Conservation (phyloP, 2,113 vertebrate genomes). For the Capra hircus region DNA sequence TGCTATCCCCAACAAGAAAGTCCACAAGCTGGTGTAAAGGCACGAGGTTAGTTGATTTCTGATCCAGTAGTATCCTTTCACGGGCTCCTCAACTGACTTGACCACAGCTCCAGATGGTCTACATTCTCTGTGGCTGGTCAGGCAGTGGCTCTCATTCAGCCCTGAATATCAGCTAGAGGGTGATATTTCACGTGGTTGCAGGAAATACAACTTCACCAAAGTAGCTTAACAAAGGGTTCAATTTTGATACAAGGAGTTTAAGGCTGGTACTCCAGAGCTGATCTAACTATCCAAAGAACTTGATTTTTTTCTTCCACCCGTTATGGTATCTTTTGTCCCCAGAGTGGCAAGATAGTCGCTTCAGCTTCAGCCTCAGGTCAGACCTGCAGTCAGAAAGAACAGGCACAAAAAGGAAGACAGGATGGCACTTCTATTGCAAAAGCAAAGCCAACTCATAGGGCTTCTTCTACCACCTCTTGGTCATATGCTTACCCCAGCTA, state of each 20-base stretch:
- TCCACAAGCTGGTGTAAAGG: background rate
- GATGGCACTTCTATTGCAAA: too few species aligned
- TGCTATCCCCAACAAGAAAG: background rate
- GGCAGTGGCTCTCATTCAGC: background rate
- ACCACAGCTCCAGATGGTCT: background rate
- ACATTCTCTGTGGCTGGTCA: background rate
- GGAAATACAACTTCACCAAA: background rate
- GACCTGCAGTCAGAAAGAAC: too few species aligned
- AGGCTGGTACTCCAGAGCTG: too few species aligned
- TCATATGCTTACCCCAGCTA: too few species aligned
- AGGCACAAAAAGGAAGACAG: too few species aligned
- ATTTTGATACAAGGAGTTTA: background rate
- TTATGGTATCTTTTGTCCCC: too few species aligned
- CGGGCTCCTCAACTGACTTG: background rate
- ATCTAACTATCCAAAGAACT: background rate
- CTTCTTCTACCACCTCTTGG: too few species aligned
- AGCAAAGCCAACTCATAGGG: too few species aligned
- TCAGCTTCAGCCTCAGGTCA: too few species aligned
- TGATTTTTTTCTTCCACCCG: background rate
- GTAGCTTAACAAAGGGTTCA: background rate
- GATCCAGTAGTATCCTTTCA: background rate
- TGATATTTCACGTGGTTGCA: background rate
- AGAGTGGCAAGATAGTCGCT: too few species aligned
- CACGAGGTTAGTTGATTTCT: background rate
- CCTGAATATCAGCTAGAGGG: background rate